Evolutionary conservation across 2,888 invertebrate species (phyloP).

Genomic region (Hybos culiciformis): DNA sequence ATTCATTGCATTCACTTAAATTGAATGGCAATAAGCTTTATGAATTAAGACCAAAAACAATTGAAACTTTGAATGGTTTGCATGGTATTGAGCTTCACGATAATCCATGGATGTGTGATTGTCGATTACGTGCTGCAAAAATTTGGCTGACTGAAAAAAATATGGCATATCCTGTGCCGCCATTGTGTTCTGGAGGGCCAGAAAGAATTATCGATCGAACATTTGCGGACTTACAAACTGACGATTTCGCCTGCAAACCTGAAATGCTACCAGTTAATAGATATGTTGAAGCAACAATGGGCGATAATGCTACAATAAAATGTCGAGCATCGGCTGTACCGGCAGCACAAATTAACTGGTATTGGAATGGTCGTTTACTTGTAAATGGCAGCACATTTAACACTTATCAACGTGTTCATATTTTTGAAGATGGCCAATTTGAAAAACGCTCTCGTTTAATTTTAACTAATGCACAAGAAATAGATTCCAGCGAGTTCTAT

Average conservation of each 20-base stretch:
- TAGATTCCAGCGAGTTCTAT: constrained; percentile 71
- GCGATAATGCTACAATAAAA: constrained; percentile 71
- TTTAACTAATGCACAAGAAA: constrained; percentile 69
- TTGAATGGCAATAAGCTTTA: constrained; percentile 67
- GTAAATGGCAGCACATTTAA: constrained; percentile 66
- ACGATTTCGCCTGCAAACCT: constrained; percentile 78
- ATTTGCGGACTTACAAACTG: constrained; percentile 61
- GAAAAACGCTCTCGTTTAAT: constrained; percentile 64
- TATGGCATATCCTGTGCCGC: constrained; percentile 62
- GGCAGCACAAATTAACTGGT: constrained; percentile 70
- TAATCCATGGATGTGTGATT: constrained; percentile 83
- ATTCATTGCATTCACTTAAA: constrained; percentile 62
- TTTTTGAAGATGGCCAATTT: constrained; percentile 61
- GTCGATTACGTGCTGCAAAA: constrained; percentile 65
- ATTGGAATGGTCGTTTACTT: constrained; percentile 67
- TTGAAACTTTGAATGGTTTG: constrained; percentile 57
- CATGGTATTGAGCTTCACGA: constrained; percentile 73
- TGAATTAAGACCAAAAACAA: constrained; percentile 56
- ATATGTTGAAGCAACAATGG: constrained; percentile 63
- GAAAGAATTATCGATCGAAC: constrained; percentile 53
- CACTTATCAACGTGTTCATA: constrained; percentile 59
- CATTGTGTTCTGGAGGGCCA: constrained; percentile 60
- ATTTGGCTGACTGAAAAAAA: constrained; percentile 68
- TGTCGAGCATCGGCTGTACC: constrained; percentile 74
- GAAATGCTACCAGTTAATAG: constrained; percentile 61